These are phyloP conservation scores for Thalassoma bifasciatum DNA, from an alignment of 2,113 vertebrate genomes.

Conservation along the genomic window DNA sequence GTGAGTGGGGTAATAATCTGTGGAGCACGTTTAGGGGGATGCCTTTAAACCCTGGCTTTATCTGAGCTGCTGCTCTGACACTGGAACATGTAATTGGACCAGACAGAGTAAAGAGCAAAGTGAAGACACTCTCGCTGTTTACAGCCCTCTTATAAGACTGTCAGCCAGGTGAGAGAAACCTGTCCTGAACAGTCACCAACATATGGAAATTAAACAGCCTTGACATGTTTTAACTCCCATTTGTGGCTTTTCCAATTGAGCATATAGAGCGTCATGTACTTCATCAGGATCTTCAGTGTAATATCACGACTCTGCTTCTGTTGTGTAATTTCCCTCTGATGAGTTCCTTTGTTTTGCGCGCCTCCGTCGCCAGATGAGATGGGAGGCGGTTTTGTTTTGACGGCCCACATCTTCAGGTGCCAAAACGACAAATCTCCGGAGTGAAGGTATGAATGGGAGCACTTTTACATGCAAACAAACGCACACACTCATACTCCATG, in stretches of 20 bases:
- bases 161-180: slow-evolving; percentile 53
- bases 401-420: slow-evolving; percentile 67
- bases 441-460: slow-evolving; percentile 55
- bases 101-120: slow-evolving; percentile 71
- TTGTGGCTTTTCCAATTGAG: slow-evolving; percentile 19
- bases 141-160: slow-evolving; percentile 16
- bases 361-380: slow-evolving; percentile 49
- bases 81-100: slow-evolving; percentile 75
- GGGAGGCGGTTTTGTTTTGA: slow-evolving; percentile 76
- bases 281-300: slow-evolving; percentile 6
- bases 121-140: slow-evolving; percentile 26
- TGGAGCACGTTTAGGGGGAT: slow-evolving; percentile 38
- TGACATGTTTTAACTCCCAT: too few species aligned
- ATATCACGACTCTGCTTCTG: slow-evolving; percentile 5
- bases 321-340: slow-evolving; percentile 29
- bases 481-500: background rate
- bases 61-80: slow-evolving; percentile 66
- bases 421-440: slow-evolving; percentile 71
- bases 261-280: slow-evolving; percentile 7
- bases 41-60: slow-evolving; percentile 72
- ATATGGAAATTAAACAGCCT: too few species aligned
- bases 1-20: slow-evolving; percentile 45
- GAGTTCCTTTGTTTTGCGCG: slow-evolving; percentile 60
- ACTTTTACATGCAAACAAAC: slow-evolving; percentile 43
- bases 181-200: too few species aligned